A percentile compares a stretch with the other conserved stretches of the same genome.
These are phyloP conservation scores for Cervus canadensis DNA, from an alignment of 2,113 vertebrate genomes.

Conservation along the genomic window DNA sequence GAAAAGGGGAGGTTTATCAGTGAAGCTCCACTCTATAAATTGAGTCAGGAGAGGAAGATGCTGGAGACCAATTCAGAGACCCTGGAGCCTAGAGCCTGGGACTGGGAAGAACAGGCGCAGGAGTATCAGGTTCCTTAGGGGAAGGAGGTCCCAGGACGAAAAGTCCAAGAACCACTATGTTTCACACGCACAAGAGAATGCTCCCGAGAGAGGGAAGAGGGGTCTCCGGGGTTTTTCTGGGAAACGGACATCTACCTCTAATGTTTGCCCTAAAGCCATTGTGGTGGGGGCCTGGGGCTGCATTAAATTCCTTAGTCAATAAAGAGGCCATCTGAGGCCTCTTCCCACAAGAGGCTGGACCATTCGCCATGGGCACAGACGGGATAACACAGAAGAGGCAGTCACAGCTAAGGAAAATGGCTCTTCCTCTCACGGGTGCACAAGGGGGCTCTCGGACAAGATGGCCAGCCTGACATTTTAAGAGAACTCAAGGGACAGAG, in stretches of 20 bases:
- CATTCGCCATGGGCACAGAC: background rate
- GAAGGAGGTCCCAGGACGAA: background rate
- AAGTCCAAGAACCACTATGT: background rate
- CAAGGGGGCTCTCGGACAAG: background rate
- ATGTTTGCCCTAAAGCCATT: background rate
- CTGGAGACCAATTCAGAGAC: background rate
- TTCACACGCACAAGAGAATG: background rate
- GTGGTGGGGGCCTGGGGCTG: background rate
- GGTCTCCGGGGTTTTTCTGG: background rate
- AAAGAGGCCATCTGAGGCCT: background rate
- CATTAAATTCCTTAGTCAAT: background rate
- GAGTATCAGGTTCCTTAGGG: background rate
- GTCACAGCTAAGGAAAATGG: background rate
- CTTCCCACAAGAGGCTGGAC: background rate
- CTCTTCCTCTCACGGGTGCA: background rate
- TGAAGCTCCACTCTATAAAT: background rate
- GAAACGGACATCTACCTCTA: background rate
- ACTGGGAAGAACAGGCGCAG: background rate
- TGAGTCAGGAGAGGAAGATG: background rate
- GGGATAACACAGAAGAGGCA: background rate
- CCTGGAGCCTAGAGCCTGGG: background rate
- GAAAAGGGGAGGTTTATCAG: background rate
- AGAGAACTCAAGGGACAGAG: background rate
- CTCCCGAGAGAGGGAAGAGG: background rate
- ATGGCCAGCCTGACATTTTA: background rate